A percentile compares a stretch with the other conserved stretches of the same genome.
These are phyloP conservation scores for Eupsilia transversa DNA, from an alignment of 2,888 invertebrate genomes.

Conservation along the genomic window DNA sequence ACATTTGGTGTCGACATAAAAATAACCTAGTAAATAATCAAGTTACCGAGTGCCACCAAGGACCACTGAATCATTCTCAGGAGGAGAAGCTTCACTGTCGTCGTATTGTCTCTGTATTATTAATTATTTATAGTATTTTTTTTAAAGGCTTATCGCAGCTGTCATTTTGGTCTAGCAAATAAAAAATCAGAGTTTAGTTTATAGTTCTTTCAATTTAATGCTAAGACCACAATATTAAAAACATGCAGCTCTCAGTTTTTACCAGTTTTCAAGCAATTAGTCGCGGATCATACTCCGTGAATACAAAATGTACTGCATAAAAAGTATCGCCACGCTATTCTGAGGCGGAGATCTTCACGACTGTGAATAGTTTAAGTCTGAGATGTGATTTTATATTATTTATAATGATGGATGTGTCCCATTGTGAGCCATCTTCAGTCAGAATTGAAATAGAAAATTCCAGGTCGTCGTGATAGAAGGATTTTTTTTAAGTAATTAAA, in stretches of 20 bases:
- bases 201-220: background rate
- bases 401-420: slow-evolving; percentile 34
- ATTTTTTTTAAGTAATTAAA: background rate
- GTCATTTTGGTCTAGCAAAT: background rate
- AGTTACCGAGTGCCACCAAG: no score
- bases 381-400: slow-evolving; percentile 47
- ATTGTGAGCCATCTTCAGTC: slow-evolving; percentile 14
- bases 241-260: slow-evolving; percentile 18
- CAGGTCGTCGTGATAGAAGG: background rate
- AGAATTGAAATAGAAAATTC: slow-evolving; percentile 4
- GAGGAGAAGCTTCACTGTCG: background rate
- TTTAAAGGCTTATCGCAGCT: background rate
- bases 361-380: slow-evolving; percentile 37
- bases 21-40: no score
- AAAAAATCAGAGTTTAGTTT: background rate
- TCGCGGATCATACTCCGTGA: slow-evolving; percentile 46
- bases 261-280: slow-evolving; percentile 48
- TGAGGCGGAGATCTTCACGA: slow-evolving; percentile 56
- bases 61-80: no score
- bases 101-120: background rate
- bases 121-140: background rate
- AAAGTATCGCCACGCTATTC: slow-evolving; percentile 35
- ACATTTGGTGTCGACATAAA: no score
- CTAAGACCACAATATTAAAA: slow-evolving; percentile 18
- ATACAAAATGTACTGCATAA: slow-evolving; percentile 52